Percentiles rank a stretch among this genome's conserved stretches.
phyloP scores from a whole-genome alignment of 37 sponge, comb jelly and placozoan species.

The Oopsacas minuta region DNA sequence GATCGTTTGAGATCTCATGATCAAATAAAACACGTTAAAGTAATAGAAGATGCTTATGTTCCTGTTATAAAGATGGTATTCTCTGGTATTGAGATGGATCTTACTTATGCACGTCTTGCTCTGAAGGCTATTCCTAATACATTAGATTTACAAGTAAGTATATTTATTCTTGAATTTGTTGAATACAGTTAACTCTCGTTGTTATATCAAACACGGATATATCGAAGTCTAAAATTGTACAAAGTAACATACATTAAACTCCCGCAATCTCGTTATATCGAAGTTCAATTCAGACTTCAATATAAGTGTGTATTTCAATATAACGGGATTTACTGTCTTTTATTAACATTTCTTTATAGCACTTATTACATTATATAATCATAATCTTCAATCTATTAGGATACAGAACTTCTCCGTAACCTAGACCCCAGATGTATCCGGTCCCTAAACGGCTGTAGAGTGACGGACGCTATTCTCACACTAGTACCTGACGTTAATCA shows the following conservation, averaged over 20 bases:
- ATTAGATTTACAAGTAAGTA: conserved; percentile 39
- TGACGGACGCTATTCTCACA: conserved; percentile 92
- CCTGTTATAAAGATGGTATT: conserved; percentile 94
- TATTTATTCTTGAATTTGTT: neutral
- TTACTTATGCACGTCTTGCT: conserved; percentile 86
- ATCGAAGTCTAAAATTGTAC: too few relatives aligned
- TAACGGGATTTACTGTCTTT: neutral
- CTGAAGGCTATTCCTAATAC: conserved; percentile 57
- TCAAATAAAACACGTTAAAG: conserved; percentile 60
- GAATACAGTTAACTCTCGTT: neutral
- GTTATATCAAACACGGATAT: too few relatives aligned
- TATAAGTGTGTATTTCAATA: neutral
- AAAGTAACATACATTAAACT: too few relatives aligned
- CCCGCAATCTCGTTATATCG: too few relatives aligned
- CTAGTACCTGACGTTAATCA: conserved; percentile 62
- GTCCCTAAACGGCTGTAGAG: conserved; percentile 87
- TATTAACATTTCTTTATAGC: neutral
- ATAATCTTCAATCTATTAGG: conserved; percentile 21
- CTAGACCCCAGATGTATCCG: conserved; percentile 81
- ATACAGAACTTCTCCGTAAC: conserved; percentile 73
- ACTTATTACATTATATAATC: neutral
- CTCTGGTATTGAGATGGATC: conserved; percentile 95
- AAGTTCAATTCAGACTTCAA: neutral
- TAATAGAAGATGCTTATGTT: conserved; percentile 89
- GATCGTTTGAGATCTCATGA: conserved; percentile 40